Evolutionary conservation across 2,113 vertebrate species (phyloP), one percentile per base, ranked within the genome.

Genomic region (Amblyopsis rosae): DNA sequence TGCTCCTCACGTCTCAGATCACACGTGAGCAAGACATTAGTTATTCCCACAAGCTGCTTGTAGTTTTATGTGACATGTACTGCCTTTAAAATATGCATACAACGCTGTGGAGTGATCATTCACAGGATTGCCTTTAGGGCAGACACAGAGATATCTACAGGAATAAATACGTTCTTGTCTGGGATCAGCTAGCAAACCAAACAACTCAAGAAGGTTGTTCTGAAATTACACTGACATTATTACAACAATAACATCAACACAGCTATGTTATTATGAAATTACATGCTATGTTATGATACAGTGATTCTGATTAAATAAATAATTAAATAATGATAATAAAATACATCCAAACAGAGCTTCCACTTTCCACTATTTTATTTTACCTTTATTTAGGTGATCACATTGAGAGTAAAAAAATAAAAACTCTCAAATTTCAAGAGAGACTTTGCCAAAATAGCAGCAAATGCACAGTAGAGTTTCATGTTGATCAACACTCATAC

Each of bases 71-170:
- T 65, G 51, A 71, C 74, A 6, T 65, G 72, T 65, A 69, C 66
- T 71, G 19, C 47, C 80, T 84, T 81, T 33, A 82, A 35, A 83
- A 73, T 81, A 73, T 62, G 13, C 35, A 62, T 17, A 75, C 75
- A 72, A 80, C 35, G 19, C n/a, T 26, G 13, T 12, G 66, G 61
- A 69, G 69, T 82, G 60, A 82, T 73, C 61, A 73, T 85, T 75
- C 66, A 80, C 47, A 50, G 61, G 48, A 48, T 0, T 72, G 74
- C 35, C 33, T 26, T 67, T 67, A 67, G 59, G 61, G 50, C 53
- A 45, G 33, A 1, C 48, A n/a, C 16, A 26, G 59, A 7, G 35
- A 60, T 58, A 59, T 55, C 16, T 26, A 16, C 6, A 55, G 11
- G 16, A 57, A 11, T 19, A n/a, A 57, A 11, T 19, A 10, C 47